phyloP scores from a whole-genome alignment of 2,888 invertebrate genomes.

The Theodoxus fluviatilis region DNA sequence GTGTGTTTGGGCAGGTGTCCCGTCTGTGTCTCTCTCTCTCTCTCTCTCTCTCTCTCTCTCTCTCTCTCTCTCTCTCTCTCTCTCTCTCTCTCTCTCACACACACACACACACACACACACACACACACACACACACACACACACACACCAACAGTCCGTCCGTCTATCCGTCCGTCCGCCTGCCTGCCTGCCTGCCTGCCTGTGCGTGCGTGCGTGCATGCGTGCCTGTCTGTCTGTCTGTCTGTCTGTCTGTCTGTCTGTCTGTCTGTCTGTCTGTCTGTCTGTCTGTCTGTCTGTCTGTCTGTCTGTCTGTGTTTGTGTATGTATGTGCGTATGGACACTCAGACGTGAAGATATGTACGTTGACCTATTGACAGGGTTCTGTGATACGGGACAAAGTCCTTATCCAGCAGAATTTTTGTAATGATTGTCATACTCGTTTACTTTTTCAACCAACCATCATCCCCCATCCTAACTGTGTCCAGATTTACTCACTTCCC shows the following conservation, averaged over 20 bases:
- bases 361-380: too few species aligned
- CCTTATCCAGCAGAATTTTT: too few species aligned
- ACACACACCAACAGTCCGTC: neutral
- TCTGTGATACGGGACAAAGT: too few species aligned
- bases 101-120: slow-evolving; percentile 16
- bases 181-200: neutral
- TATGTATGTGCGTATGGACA: too few species aligned
- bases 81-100: neutral
- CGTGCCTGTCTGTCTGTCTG: neutral
- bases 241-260: neutral
- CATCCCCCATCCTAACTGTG: too few species aligned
- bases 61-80: slow-evolving; percentile 5
- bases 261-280: slow-evolving; percentile 10
- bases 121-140: slow-evolving; percentile 18
- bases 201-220: neutral
- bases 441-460: too few species aligned
- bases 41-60: slow-evolving; percentile 25
- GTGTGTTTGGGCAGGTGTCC: too few species aligned
- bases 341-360: too few species aligned
- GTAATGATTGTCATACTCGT: too few species aligned
- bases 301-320: neutral
- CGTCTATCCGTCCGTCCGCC: slow-evolving; percentile 1
- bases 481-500: too few species aligned
- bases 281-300: slow-evolving; percentile 12
- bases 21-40: slow-evolving; percentile 20